Conservation (phyloP, 2,113 vertebrate genomes). For the Apaloderma vittatum region DNA sequence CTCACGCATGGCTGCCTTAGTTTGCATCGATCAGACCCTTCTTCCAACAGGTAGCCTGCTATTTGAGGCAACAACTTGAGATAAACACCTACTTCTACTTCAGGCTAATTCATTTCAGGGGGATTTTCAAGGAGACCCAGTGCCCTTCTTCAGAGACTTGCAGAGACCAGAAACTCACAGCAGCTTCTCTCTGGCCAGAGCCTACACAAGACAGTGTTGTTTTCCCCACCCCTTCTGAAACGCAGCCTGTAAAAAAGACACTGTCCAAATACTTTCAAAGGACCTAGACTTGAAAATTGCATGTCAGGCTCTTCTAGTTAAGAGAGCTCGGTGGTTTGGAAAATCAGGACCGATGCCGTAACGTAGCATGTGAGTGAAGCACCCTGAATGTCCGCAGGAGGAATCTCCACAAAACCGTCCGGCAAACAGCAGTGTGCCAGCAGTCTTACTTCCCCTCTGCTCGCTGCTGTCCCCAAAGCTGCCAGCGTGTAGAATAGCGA, state of each 20-base stretch:
- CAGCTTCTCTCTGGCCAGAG: neutral
- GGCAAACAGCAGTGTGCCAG: neutral
- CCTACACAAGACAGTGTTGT: neutral
- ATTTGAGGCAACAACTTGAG: slow-evolving; percentile 65
- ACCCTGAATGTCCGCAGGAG: accelerated
- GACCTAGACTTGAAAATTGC: neutral
- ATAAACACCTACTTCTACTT: slow-evolving; percentile 73
- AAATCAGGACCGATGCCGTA: neutral
- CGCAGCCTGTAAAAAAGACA: accelerated
- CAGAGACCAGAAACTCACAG: neutral
- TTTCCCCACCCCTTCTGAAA: neutral
- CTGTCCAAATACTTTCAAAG: neutral
- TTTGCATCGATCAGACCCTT: slow-evolving; percentile 89
- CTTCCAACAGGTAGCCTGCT: slow-evolving; percentile 88
- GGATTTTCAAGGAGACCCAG: slow-evolving; percentile 13
- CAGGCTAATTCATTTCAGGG: slow-evolving; percentile 65
- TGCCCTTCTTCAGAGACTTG: neutral
- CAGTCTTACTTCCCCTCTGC: neutral
- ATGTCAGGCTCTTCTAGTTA: neutral
- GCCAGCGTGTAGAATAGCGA: accelerated
- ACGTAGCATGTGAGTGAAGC: accelerated
- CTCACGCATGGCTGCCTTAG: slow-evolving; percentile 80
- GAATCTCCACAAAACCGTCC: neutral
- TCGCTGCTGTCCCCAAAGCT: neutral
- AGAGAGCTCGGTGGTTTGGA: neutral